These are phyloP conservation scores for Onchidella celtica DNA, from an alignment of 2,888 invertebrate genomes.

Conservation along the genomic window DNA sequence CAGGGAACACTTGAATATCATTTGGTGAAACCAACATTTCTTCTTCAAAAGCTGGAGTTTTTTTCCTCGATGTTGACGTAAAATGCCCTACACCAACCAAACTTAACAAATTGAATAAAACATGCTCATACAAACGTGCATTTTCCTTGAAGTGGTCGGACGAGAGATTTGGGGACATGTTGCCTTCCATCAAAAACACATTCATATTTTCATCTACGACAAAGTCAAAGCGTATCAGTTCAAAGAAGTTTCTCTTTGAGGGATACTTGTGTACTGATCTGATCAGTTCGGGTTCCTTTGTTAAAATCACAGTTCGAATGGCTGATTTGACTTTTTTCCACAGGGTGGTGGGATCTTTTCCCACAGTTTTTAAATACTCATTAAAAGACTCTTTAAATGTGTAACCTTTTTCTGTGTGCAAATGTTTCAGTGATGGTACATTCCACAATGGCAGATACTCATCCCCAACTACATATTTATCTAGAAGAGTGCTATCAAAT, in stretches of 20 bases:
- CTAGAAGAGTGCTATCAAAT: constrained; percentile 88
- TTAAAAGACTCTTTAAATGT: constrained; percentile 94
- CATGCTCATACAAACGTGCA: constrained; percentile 92
- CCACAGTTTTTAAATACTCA: constrained; percentile 82
- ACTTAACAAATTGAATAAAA: constrained; percentile 90
- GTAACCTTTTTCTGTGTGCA: constrained; percentile 83
- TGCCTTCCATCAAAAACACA: constrained; percentile 95
- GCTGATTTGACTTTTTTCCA: constrained; percentile 91
- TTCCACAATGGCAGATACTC: constrained; percentile 97
- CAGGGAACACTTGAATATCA: constrained; percentile 89
- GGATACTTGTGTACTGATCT: constrained; percentile 80
- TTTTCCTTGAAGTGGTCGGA: constrained; percentile 96
- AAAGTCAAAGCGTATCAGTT: constrained; percentile 96
- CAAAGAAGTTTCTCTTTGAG: constrained; percentile 87
- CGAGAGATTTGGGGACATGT: constrained; percentile 98
- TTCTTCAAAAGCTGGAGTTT: constrained; percentile 78
- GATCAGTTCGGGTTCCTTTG: constrained; percentile 87
- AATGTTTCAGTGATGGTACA: constrained; percentile 82
- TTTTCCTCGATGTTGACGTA: constrained; percentile 19
- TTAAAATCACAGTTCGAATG: constrained; percentile 85
- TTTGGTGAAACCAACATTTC: constrained; percentile 88
- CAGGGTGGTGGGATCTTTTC: constrained; percentile 86
- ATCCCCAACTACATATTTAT: constrained; percentile 96
- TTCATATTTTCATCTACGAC: constrained; percentile 92
- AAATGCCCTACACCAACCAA: constrained; percentile 86